phyloP scores from a whole-genome alignment of 2,797 vertebrate species.

The Lycodopsis pacificus region DNA sequence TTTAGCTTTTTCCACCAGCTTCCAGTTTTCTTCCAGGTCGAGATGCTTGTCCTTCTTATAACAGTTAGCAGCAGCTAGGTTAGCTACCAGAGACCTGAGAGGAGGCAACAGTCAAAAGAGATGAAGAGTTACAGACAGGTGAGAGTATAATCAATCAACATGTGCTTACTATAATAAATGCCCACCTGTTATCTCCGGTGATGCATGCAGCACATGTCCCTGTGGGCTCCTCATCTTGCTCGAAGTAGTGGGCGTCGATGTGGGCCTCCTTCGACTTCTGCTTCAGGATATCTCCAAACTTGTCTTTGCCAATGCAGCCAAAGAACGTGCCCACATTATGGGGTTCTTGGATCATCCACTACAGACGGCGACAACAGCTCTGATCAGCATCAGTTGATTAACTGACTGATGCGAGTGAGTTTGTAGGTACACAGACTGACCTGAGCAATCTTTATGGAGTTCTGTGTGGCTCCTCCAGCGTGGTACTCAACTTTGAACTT shows the following conservation, averaged over 20 bases:
- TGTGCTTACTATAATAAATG: neutral
- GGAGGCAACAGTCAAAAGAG: slow-evolving; percentile 13
- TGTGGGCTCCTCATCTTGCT: slow-evolving; percentile 94
- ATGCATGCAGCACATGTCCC: slow-evolving; percentile 97
- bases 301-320: slow-evolving; percentile 96
- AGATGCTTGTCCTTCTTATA: slow-evolving; percentile 98
- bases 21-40: slow-evolving; percentile 97
- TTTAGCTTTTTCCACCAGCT: slow-evolving; percentile 94
- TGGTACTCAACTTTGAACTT: slow-evolving; percentile 98
- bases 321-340: slow-evolving; percentile 95
- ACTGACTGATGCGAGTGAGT: neutral
- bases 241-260: slow-evolving; percentile 94
- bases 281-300: slow-evolving; percentile 95
- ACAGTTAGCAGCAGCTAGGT: slow-evolving; percentile 97
- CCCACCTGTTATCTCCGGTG: slow-evolving; percentile 94
- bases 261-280: slow-evolving; percentile 93
- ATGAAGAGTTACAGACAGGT: neutral
- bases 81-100: slow-evolving; percentile 95
- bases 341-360: slow-evolving; percentile 99
- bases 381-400: neutral
- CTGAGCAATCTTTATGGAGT: slow-evolving; percentile 98
- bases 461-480: slow-evolving; percentile 97
- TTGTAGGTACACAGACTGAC: slow-evolving; percentile 79
- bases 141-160: neutral
- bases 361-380: slow-evolving; percentile 24